Conservation (phyloP, 2,888 invertebrate species). For the Marronus borbonicus region DNA sequence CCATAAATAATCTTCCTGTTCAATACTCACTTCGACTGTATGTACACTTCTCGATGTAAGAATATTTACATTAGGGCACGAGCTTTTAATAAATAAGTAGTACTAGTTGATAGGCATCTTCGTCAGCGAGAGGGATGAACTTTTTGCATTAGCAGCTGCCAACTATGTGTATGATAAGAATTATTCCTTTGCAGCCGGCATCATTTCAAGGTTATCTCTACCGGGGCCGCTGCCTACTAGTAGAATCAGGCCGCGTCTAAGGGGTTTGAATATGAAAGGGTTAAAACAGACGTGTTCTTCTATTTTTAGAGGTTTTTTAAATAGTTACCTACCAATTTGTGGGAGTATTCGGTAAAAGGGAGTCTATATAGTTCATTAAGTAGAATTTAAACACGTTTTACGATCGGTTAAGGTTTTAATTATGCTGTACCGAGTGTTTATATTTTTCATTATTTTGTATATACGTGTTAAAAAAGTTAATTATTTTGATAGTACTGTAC, state of each 20-base stretch:
- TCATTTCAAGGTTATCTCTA: slow-evolving; percentile 35
- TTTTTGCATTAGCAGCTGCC: slow-evolving; percentile 46
- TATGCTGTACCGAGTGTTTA: slow-evolving; percentile 3
- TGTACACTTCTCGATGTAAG: not conserved
- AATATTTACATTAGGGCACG: slow-evolving; percentile 8
- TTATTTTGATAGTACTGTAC: not conserved
- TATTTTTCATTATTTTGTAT: not conserved
- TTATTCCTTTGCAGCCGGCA: slow-evolving; percentile 48
- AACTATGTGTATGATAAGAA: slow-evolving; percentile 34
- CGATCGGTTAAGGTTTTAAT: slow-evolving; percentile 35
- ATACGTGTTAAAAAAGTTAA: not conserved
- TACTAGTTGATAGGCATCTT: slow-evolving; percentile 24
- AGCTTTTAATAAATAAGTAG: not conserved
- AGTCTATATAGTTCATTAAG: slow-evolving; percentile 44
- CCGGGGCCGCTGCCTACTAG: not conserved
- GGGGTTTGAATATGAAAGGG: slow-evolving; percentile 59
- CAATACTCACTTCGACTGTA: slow-evolving; percentile 3
- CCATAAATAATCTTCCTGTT: too few relatives aligned
- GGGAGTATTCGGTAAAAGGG: slow-evolving; percentile 48
- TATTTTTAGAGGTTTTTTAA: slow-evolving; percentile 68
- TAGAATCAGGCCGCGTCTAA: slow-evolving; percentile 8
- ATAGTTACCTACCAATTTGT: slow-evolving; percentile 63
- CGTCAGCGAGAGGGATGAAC: slow-evolving; percentile 17
- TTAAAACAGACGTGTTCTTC: slow-evolving; percentile 63
- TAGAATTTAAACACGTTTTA: slow-evolving; percentile 35